phyloP scores from a whole-genome alignment of 2,888 invertebrate species.

The Leptopilina drosophilae region DNA sequence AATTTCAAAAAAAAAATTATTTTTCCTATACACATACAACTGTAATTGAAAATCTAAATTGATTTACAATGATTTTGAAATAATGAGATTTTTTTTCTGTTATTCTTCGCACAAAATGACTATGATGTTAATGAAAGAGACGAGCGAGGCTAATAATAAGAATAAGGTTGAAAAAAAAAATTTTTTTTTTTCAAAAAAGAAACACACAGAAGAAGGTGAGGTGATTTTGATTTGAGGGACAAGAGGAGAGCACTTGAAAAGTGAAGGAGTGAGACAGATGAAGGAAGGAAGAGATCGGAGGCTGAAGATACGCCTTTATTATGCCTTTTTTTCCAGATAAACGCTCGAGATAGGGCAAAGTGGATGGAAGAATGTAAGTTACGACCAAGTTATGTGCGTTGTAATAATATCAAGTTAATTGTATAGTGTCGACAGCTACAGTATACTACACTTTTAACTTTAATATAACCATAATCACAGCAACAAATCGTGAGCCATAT shows the following conservation, averaged over 20 bases:
- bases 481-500: conserved; percentile 12
- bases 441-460: conserved; percentile 25
- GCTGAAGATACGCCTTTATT: conserved; percentile 50
- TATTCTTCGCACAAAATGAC: too few species aligned
- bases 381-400: conserved; percentile 60
- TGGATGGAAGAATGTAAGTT: conserved; percentile 57
- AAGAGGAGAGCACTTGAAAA: background rate
- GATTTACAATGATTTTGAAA: too few species aligned
- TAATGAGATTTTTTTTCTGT: too few species aligned
- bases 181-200: too few species aligned
- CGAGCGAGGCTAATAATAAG: too few species aligned
- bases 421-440: conserved; percentile 55
- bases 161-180: too few species aligned
- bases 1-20: too few species aligned
- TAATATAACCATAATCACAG: conserved; percentile 32
- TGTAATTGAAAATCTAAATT: too few species aligned
- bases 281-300: conserved; percentile 34
- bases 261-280: conserved; percentile 6
- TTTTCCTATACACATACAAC: too few species aligned
- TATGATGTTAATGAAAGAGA: too few species aligned
- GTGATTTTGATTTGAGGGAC: conserved; percentile 1
- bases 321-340: conserved; percentile 46
- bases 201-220: too few species aligned
- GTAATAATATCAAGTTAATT: conserved; percentile 69
- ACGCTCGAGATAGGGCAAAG: conserved; percentile 44